These are phyloP conservation scores for Rallus limicola DNA, from an alignment of 2,113 vertebrate genomes.

Conservation along the genomic window DNA sequence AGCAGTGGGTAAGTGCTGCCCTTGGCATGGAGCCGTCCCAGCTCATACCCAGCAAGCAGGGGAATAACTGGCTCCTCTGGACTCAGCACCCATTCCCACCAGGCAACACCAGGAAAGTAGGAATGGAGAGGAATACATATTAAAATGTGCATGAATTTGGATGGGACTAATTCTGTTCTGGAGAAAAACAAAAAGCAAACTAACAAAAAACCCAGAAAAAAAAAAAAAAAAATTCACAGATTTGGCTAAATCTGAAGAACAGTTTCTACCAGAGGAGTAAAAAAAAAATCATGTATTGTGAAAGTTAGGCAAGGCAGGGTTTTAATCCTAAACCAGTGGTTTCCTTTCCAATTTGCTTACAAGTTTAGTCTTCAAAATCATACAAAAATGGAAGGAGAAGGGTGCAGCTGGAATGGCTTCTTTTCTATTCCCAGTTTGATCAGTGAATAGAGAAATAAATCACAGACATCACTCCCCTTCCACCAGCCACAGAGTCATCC, in stretches of 20 bases:
- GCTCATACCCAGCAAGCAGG: rapidly evolving
- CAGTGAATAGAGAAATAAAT: neutral
- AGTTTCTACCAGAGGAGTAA: rapidly evolving
- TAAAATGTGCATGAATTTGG: neutral
- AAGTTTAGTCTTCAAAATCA: neutral
- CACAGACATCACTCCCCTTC: rapidly evolving
- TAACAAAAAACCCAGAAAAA: no score
- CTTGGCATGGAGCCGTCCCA: neutral
- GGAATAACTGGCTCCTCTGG: no score
- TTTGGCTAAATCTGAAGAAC: neutral
- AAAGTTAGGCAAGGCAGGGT: neutral
- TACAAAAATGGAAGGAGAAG: rapidly evolving
- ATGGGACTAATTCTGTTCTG: rapidly evolving
- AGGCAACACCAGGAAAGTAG: neutral
- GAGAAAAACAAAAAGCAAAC: neutral
- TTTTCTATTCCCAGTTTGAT: neutral
- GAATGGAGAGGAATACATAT: neutral
- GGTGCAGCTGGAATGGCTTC: rapidly evolving
- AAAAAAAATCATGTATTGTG: neutral
- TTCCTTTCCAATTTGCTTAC: neutral
- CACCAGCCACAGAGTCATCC: neutral
- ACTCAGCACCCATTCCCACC: rapidly evolving
- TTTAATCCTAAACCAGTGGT: neutral
- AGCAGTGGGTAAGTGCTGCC: neutral
- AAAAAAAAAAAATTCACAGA: neutral